phyloP scores from a whole-genome alignment of 2,888 invertebrate species.

The Trachelus tabidus region DNA sequence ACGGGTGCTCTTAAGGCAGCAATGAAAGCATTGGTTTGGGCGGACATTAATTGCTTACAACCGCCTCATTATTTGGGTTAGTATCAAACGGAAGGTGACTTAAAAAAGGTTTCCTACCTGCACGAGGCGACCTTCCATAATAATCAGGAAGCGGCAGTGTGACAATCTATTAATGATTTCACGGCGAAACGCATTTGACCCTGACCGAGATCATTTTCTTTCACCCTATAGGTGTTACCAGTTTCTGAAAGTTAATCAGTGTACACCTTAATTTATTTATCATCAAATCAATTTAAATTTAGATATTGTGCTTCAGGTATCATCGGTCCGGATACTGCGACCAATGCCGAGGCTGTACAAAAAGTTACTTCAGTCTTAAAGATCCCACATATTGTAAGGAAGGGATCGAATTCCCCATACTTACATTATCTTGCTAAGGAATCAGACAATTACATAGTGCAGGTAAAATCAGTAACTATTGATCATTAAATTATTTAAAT shows the following conservation, averaged over 20 bases:
- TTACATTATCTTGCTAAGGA: slow-evolving; percentile 53
- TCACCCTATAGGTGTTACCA: not conserved
- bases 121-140: not conserved
- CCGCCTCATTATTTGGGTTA: slow-evolving; percentile 63
- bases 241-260: not conserved
- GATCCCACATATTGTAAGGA: slow-evolving; percentile 57
- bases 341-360: slow-evolving; percentile 57
- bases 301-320: too few relatives aligned
- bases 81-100: not conserved
- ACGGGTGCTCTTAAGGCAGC: slow-evolving; percentile 59
- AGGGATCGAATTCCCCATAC: slow-evolving; percentile 48
- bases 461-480: slow-evolving; percentile 36
- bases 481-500: not conserved
- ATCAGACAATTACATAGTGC: slow-evolving; percentile 51
- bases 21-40: slow-evolving; percentile 62
- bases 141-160: not conserved
- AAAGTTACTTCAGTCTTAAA: slow-evolving; percentile 61
- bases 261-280: not conserved
- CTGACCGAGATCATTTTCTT: not conserved
- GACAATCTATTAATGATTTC: not conserved
- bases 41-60: slow-evolving; percentile 60
- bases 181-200: not conserved
- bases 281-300: not conserved
- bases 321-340: slow-evolving; percentile 58
- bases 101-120: not conserved